Evolutionary conservation across 1,140 invertebrate species (phyloP).

Genomic region (Trachelipus rathkii): DNA sequence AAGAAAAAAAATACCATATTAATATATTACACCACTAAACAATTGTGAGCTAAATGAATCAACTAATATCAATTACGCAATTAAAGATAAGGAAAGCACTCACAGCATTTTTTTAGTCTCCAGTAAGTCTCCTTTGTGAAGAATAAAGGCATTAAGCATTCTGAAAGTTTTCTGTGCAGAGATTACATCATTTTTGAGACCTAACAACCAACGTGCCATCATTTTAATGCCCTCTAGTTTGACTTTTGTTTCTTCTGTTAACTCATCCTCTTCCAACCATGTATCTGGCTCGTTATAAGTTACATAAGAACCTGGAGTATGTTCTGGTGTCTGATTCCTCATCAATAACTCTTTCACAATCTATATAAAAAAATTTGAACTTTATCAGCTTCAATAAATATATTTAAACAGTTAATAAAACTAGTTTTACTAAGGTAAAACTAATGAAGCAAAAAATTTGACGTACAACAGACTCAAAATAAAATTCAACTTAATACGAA

Average conservation of each 20-base stretch:
- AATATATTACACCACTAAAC: too few relatives aligned
- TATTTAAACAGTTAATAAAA: too few relatives aligned
- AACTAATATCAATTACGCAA: too few relatives aligned
- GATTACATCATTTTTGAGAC: conserved; percentile 78
- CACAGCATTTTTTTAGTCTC: conserved; percentile 58
- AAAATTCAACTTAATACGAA: too few relatives aligned
- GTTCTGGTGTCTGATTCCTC: conserved; percentile 49
- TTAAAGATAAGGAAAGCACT: conserved; percentile 36
- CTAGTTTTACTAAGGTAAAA: too few relatives aligned
- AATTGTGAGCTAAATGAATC: too few relatives aligned
- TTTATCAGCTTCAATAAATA: too few relatives aligned
- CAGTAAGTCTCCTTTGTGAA: conserved; percentile 79
- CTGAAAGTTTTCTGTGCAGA: conserved; percentile 91
- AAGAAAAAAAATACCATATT: too few relatives aligned
- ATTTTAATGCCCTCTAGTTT: conserved; percentile 90
- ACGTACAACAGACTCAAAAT: too few relatives aligned
- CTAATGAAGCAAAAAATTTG: too few relatives aligned
- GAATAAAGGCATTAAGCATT: conserved; percentile 82
- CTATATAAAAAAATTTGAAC: conserved; percentile 24
- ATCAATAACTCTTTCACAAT: conserved; percentile 91
- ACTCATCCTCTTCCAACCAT: conserved; percentile 74
- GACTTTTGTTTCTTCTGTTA: conserved; percentile 85
- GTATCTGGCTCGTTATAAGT: conserved; percentile 49
- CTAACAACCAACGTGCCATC: conserved; percentile 91
- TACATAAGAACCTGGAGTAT: conserved; percentile 21